phyloP scores from a whole-genome alignment of 1,140 invertebrate genomes.

The Bathynomus jamesi region DNA sequence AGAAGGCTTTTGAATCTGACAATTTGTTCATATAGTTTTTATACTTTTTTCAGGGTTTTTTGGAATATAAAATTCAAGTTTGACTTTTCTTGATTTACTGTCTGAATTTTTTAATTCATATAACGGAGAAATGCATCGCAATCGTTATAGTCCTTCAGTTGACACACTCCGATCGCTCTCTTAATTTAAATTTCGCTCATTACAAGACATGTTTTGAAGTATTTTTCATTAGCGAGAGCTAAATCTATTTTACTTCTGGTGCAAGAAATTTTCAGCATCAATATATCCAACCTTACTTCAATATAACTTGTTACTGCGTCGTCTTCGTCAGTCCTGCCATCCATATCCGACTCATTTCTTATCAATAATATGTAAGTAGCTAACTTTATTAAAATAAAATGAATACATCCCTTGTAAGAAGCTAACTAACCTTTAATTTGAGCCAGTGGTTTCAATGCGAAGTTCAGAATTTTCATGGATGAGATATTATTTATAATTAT shows the following conservation, averaged over 20 bases:
- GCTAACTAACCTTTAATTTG: too few species aligned
- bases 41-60: not conserved
- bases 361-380: not conserved
- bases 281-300: not conserved
- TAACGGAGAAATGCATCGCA: not conserved
- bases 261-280: not conserved
- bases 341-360: not conserved
- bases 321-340: not conserved
- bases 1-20: not conserved
- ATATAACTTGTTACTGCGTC: not conserved
- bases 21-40: not conserved
- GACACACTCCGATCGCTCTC: not conserved
- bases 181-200: not conserved
- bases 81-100: not conserved
- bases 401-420: too few species aligned
- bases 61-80: not conserved
- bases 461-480: too few species aligned
- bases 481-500: too few species aligned
- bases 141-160: not conserved
- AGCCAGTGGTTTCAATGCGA: too few species aligned
- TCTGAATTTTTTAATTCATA: not conserved
- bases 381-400: too few species aligned
- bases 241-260: not conserved
- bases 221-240: not conserved
- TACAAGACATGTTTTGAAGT: not conserved